These are phyloP conservation scores for Plebejus melissa DNA, from an alignment of 2,888 invertebrate species.

Conservation along the genomic window DNA sequence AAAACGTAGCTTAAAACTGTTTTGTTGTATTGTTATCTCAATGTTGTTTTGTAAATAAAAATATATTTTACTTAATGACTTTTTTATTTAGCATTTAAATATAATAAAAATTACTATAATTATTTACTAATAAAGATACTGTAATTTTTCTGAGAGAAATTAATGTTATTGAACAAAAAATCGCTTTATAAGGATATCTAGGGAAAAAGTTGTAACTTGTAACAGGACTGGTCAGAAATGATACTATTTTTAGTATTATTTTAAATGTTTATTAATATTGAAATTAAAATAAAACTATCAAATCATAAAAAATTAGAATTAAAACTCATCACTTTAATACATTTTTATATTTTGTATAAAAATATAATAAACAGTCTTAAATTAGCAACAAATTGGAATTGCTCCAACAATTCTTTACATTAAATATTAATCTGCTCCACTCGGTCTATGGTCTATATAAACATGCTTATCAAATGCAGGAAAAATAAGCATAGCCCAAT, in stretches of 20 bases:
- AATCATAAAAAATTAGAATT: conserved; percentile 34
- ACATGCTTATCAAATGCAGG: neutral
- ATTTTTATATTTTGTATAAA: conserved; percentile 22
- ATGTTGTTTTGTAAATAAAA: conserved; percentile 44
- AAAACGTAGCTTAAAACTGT: conserved; percentile 51
- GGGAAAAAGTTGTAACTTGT: neutral
- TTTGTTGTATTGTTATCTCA: conserved; percentile 53
- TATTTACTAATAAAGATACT: too few relatives aligned
- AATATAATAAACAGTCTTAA: conserved; percentile 23
- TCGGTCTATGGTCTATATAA: too few relatives aligned
- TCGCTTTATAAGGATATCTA: neutral
- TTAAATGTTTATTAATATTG: conserved; percentile 2
- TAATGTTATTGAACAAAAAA: too few relatives aligned
- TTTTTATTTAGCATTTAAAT: neutral
- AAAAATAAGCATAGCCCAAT: neutral
- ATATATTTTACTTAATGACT: conserved; percentile 3
- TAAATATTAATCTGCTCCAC: neutral
- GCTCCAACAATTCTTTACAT: conserved; percentile 4
- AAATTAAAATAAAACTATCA: conserved; percentile 34
- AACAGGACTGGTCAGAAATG: conserved; percentile 1
- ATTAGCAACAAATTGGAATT: neutral
- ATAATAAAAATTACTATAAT: too few relatives aligned
- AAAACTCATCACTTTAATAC: neutral
- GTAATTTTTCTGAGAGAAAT: too few relatives aligned
- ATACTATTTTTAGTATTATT: neutral